A percentile compares a stretch with the other conserved stretches of the same genome.
Evolutionary conservation across 2,113 vertebrate genomes (phyloP).

Genomic region (Nyctereutes procyonoides): DNA sequence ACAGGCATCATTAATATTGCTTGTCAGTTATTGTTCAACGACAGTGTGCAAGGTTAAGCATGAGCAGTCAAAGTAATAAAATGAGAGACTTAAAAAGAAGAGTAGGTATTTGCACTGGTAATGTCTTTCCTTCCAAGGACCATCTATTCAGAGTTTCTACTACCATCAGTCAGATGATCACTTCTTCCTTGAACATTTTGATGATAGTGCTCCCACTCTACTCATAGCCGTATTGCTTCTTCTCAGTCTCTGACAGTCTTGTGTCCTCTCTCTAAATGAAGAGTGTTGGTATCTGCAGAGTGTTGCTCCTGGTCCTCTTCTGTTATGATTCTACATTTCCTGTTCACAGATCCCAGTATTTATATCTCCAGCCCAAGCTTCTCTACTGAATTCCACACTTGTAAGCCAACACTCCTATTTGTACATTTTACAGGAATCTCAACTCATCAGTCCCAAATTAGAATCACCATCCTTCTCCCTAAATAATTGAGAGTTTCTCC

Average conservation of each 20-base stretch:
- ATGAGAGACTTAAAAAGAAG: background rate
- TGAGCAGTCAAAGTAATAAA: background rate
- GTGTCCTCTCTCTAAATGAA: background rate
- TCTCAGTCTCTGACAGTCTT: background rate
- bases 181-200: background rate
- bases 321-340: background rate
- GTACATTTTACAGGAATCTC: background rate
- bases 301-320: background rate
- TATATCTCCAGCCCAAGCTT: background rate
- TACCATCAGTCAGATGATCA: background rate
- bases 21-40: slow-evolving; percentile 52
- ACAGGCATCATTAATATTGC: slow-evolving; percentile 31
- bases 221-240: background rate
- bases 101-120: background rate
- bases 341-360: background rate
- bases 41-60: background rate
- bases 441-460: background rate
- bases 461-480: background rate
- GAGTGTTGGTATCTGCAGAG: background rate
- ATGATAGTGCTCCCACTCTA: background rate
- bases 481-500: background rate
- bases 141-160: background rate
- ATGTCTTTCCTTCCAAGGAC: background rate
- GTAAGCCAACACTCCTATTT: background rate
- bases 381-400: background rate